phyloP scores from a whole-genome alignment of 2,113 vertebrate genomes.

The Otocyon megalotis region DNA sequence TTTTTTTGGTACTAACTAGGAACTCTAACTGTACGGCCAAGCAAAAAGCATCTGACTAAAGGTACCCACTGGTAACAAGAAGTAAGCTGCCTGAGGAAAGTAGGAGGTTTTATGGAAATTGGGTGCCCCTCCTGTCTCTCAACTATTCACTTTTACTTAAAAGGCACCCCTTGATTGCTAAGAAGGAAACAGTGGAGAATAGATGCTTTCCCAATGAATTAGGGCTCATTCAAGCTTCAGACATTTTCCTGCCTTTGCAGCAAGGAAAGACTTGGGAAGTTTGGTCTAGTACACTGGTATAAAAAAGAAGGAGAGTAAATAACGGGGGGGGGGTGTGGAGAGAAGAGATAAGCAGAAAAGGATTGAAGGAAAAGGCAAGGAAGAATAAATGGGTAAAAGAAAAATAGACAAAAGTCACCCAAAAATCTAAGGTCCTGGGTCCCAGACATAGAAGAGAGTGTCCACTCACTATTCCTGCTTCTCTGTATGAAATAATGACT shows the following conservation, averaged over 20 bases:
- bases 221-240: not conserved
- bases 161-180: not conserved
- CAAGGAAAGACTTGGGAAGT: not conserved
- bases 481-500: not conserved
- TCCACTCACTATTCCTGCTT: not conserved
- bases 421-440: not conserved
- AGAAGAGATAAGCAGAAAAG: not conserved
- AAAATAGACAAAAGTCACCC: not conserved
- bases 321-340: not conserved
- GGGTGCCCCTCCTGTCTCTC: not conserved
- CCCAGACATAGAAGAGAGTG: not conserved
- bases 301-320: not conserved
- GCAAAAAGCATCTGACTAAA: not conserved
- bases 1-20: not conserved
- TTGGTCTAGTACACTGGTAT: not conserved
- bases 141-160: not conserved
- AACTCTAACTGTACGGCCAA: not conserved
- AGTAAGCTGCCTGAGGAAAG: not conserved
- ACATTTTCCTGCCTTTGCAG: not conserved
- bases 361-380: not conserved
- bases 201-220: not conserved
- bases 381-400: not conserved
- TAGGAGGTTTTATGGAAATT: not conserved
- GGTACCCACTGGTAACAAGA: not conserved
- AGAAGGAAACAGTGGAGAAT: not conserved